Evolutionary conservation across 2,888 invertebrate species (phyloP).

Genomic region (Ophion obscuratus): DNA sequence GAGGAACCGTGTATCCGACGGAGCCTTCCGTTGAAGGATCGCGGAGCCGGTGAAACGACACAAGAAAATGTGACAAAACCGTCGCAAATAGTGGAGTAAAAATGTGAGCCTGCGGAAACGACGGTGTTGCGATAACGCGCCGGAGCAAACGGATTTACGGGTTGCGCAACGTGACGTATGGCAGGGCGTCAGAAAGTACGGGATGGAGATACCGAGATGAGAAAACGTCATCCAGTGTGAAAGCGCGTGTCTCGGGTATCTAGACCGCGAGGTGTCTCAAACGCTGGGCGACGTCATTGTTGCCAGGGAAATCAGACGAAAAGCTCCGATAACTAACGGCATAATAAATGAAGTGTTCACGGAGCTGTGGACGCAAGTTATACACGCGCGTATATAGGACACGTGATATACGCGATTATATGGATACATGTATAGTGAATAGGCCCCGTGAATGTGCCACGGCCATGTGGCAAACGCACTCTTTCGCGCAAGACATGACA

Average conservation of each 20-base stretch:
- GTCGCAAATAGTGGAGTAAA: neutral
- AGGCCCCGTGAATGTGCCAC: neutral
- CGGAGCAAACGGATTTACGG: constrained; percentile 63
- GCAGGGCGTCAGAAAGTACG: constrained; percentile 74
- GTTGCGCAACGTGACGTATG: constrained; percentile 78
- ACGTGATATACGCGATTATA: constrained; percentile 32
- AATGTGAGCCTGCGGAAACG: neutral
- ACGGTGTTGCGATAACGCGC: neutral
- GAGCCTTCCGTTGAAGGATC: too few relatives aligned
- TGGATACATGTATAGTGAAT: neutral
- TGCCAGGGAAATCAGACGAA: constrained; percentile 85
- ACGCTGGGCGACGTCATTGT: constrained; percentile 80
- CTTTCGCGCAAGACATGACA: constrained; percentile 22
- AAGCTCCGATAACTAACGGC: constrained; percentile 84
- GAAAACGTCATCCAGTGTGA: constrained; percentile 72
- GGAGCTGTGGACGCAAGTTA: constrained; percentile 55
- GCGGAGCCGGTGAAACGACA: neutral
- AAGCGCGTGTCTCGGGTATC: constrained; percentile 67
- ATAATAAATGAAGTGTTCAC: constrained; percentile 84
- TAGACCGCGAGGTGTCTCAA: neutral
- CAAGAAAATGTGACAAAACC: neutral
- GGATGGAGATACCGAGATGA: constrained; percentile 69
- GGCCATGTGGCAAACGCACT: constrained; percentile 45
- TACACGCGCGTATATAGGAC: constrained; percentile 10
- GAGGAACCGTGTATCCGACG: neutral